phyloP scores from a whole-genome alignment of 2,888 invertebrate genomes.

The Ernsta delagoae region DNA sequence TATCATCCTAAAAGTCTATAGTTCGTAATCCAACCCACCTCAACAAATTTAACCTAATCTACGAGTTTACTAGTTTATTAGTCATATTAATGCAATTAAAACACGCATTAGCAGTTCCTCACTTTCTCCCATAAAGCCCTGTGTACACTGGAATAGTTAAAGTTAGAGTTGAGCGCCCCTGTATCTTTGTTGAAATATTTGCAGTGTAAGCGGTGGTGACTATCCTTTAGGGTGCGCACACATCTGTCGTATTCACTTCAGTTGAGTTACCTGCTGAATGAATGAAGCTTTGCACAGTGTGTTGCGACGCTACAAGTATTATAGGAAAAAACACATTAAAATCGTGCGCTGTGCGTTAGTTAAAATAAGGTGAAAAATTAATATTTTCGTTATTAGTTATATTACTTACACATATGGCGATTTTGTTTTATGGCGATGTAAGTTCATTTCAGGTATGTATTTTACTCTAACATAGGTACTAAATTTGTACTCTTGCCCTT shows the following conservation, averaged over 20 bases:
- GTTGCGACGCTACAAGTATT: too few species aligned
- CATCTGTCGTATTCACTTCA: conserved; percentile 43
- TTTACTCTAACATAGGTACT: too few species aligned
- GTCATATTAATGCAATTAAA: conserved; percentile 48
- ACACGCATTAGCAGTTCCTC: conserved; percentile 51
- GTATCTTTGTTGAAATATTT: conserved; percentile 83
- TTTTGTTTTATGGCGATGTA: too few species aligned
- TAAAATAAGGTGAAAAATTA: too few species aligned
- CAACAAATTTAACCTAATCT: not conserved
- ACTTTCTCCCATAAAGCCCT: conserved; percentile 56
- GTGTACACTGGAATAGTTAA: conserved; percentile 67
- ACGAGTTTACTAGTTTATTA: conserved; percentile 20
- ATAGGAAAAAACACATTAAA: too few species aligned
- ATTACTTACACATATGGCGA: too few species aligned
- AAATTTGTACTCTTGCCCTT: too few species aligned
- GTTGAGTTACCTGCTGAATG: not conserved
- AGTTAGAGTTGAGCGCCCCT: conserved; percentile 75
- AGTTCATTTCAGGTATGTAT: too few species aligned
- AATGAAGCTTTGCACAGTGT: too few species aligned
- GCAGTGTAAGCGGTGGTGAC: conserved; percentile 73
- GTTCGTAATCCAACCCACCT: not conserved
- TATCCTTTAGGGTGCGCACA: conserved; percentile 52
- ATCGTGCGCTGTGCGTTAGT: too few species aligned
- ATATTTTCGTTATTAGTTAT: too few species aligned
- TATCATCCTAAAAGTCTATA: not conserved